Base-by-base conservation (phyloP, 1,140 invertebrate genomes). In the Polypedilum pembai region DNA sequence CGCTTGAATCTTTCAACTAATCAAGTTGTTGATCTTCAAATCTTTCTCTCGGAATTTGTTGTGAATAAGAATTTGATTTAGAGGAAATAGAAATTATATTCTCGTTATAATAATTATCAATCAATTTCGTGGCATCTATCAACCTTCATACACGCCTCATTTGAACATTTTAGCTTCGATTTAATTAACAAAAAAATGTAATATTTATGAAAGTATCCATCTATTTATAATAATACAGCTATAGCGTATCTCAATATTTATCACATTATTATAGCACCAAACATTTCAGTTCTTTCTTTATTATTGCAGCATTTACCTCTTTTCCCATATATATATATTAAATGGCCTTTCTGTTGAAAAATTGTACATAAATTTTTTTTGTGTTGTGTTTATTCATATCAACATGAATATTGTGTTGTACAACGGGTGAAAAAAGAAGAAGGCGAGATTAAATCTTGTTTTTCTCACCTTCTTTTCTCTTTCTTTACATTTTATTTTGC, bases 381-480 rank as follows among this genome's bases (percentile, higher is more conserved):
- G n/a, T n/a, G n/a, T 56, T 56, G 45, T 56, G 45, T 56, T n/a
- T 56, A 56, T 56, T 56, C 45, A 56, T 56, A 56, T 56, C 45
- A 56, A 56, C 45, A 56, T 56, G 45, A 56, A 56, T 56, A 56
- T 56, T 56, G 45, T 56, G 45, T 56, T 56, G 12, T 56, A 56
- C 12, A 56, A 56, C 12, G 45, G n/a, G n/a, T 15, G 45, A 56
- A 56, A 56, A n/a, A 56, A 56, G 3, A 56, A 56, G 45, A n/a
- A 56, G n/a, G 45, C 12, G n/a, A 56, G 45, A 56, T 56, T 20
- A 69, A 69, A 69, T 69, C 65, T 69, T 69, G 65, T 21, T 69
- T 33, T 69, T 69, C 65, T 69, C 65, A 69, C 65, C 65, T 69
- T 69, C 45, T 56, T 56, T 45, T 5, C 24, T 4, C 41, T 45